Evolutionary conservation across 2,113 vertebrate species (phyloP).

Genomic region (Picathartes gymnocephalus): DNA sequence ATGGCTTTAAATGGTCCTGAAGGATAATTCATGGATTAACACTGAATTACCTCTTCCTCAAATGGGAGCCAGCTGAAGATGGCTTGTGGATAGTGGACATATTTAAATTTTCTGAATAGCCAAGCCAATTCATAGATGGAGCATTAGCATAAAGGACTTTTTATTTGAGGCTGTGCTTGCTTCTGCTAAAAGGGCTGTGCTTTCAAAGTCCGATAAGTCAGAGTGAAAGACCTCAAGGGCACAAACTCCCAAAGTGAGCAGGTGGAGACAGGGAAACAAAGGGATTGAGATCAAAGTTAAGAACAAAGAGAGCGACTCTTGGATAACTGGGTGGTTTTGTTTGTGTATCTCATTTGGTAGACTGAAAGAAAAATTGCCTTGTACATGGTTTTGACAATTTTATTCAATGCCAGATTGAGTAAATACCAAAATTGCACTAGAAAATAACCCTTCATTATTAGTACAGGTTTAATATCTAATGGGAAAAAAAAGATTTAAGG

Average conservation of each 20-base stretch:
- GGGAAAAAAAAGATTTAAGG: not conserved
- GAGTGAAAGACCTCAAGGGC: not conserved
- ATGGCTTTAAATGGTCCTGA: not conserved
- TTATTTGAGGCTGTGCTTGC: not conserved
- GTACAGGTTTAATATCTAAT: not conserved
- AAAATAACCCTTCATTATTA: not conserved
- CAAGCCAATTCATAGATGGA: not conserved
- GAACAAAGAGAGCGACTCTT: not conserved
- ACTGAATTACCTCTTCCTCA: not conserved
- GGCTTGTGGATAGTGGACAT: not conserved
- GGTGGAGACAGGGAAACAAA: not conserved
- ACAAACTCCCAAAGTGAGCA: not conserved
- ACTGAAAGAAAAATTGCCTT: not conserved
- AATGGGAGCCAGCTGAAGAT: not conserved
- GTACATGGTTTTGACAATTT: not conserved
- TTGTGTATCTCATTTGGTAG: not conserved
- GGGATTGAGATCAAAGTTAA: not conserved
- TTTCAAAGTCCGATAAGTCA: not conserved
- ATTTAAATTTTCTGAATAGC: not conserved
- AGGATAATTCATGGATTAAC: not conserved
- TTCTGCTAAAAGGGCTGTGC: not conserved
- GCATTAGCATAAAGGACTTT: not conserved
- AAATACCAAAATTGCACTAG: not conserved
- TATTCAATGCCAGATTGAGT: not conserved
- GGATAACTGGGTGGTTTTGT: not conserved